These are phyloP conservation scores for Campylomormyrus tamandua DNA, from an alignment of 2,113 vertebrate species.

Conservation along the genomic window DNA sequence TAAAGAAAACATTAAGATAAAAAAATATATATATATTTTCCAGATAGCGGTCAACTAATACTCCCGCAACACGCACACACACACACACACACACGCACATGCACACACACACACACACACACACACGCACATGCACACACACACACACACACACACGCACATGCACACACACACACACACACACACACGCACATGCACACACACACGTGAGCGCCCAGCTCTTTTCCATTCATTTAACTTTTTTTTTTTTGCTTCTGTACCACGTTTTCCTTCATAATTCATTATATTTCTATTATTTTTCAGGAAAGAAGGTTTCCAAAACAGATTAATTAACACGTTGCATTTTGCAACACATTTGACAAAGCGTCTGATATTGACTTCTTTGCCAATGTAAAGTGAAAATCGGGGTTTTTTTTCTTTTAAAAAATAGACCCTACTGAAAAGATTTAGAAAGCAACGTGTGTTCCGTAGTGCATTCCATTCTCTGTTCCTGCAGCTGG, in stretches of 20 bases:
- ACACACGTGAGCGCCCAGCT: neutral
- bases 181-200: neutral
- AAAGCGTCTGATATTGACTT: neutral
- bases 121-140: neutral
- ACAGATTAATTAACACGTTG: neutral
- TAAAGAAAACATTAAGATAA: conserved; percentile 41
- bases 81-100: neutral
- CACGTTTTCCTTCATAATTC: neutral
- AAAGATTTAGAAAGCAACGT: conserved; percentile 9
- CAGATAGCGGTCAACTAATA: neutral
- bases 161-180: no score
- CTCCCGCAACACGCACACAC: neutral
- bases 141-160: neutral
- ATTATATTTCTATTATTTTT: neutral
- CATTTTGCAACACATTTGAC: neutral
- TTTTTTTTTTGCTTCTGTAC: neutral
- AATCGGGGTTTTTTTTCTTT: conserved; percentile 37
- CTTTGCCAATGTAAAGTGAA: neutral
- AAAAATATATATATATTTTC: neutral
- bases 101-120: neutral
- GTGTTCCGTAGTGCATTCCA: conserved; percentile 55
- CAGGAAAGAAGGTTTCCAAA: neutral
- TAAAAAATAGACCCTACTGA: conserved; percentile 35
- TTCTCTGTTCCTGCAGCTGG: conserved; percentile 76
- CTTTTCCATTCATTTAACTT: neutral